These are phyloP conservation scores for Malaclemys terrapin DNA, from an alignment of 2,113 vertebrate genomes.

Conservation along the genomic window DNA sequence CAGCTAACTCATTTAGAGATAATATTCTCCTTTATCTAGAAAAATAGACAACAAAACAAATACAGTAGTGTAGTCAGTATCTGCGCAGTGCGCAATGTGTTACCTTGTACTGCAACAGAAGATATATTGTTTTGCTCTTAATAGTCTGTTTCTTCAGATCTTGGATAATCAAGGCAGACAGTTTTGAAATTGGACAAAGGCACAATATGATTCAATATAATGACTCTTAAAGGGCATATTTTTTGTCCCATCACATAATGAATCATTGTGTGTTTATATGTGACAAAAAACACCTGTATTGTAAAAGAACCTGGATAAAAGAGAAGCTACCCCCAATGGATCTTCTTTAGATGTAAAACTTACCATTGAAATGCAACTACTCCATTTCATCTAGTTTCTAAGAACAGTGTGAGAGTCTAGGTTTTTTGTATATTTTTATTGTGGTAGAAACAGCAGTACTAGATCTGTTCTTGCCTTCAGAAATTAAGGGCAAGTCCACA, in stretches of 20 bases:
- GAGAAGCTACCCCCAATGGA: background rate
- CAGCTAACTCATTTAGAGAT: background rate
- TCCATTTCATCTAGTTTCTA: background rate
- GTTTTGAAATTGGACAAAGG: slow-evolving; percentile 9
- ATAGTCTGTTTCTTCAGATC: background rate
- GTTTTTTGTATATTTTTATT: background rate
- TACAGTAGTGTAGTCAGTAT: background rate
- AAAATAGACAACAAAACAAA: background rate
- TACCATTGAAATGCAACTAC: background rate
- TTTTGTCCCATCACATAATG: background rate
- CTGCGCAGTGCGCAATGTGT: background rate
- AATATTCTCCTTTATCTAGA: background rate
- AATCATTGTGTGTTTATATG: background rate
- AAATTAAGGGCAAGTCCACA: slow-evolving; percentile 25
- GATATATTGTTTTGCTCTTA: background rate
- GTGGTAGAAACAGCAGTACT: slow-evolving; percentile 7
- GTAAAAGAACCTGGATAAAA: background rate
- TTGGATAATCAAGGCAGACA: background rate
- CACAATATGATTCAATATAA: background rate
- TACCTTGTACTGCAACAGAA: background rate
- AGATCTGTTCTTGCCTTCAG: background rate
- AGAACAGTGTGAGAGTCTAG: background rate
- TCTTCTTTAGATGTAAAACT: background rate
- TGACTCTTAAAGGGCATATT: background rate
- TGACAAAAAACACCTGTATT: background rate